Percentiles rank a stretch among this genome's conserved stretches.
Evolutionary conservation across 2,113 vertebrate genomes (phyloP).

Genomic region (Marmota flaviventris): DNA sequence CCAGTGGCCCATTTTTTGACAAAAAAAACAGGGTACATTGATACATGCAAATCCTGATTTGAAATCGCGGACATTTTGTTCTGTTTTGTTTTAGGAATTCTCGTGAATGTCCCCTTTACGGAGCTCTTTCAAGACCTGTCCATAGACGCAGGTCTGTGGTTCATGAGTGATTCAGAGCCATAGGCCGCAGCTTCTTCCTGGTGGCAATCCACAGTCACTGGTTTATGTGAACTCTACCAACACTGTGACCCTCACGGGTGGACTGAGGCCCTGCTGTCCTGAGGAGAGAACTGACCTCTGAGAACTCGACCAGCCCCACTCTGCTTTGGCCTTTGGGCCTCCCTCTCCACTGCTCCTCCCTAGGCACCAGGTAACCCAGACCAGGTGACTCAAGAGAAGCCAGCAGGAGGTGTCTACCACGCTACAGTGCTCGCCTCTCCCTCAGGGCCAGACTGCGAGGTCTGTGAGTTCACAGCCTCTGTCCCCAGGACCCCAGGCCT

Average conservation of each 20-base stretch:
- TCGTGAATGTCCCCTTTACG: background rate
- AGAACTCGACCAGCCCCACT: background rate
- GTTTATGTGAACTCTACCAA: background rate
- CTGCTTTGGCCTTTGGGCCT: background rate
- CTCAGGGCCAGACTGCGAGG: background rate
- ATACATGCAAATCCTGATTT: constrained; percentile 21
- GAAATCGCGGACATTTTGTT: background rate
- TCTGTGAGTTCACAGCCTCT: background rate
- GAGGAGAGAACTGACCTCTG: background rate
- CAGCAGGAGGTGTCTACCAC: background rate
- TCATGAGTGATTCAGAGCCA: background rate
- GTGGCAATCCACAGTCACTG: fast-evolving
- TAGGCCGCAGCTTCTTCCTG: background rate
- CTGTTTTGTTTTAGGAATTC: background rate
- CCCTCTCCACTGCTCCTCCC: background rate
- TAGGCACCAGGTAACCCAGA: background rate
- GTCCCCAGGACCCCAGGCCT: background rate
- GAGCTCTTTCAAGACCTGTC: background rate
- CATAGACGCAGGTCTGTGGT: background rate
- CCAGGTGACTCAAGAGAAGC: background rate
- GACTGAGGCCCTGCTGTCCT: fast-evolving
- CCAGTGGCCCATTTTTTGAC: background rate
- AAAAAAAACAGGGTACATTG: background rate
- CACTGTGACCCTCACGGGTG: background rate
- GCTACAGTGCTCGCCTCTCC: background rate